Conservation (phyloP, 2,113 vertebrate species). For the Lethenteron reissneri region DNA sequence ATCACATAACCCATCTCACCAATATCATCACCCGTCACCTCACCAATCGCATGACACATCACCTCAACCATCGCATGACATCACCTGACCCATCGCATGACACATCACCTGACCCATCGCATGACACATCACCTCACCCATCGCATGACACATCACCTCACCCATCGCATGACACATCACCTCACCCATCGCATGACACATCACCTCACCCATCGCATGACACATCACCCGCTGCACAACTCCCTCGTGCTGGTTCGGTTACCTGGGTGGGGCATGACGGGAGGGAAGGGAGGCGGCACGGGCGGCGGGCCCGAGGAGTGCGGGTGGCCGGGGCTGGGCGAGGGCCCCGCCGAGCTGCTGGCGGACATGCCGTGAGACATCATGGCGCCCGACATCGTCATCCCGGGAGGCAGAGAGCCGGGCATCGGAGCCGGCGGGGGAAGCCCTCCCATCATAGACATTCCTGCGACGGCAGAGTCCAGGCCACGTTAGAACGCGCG, state of each 20-base stretch:
- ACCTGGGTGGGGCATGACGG: constrained; percentile 66
- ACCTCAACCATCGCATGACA: no score
- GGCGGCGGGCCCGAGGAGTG: constrained; percentile 30
- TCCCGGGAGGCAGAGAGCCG: constrained; percentile 48
- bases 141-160: no score
- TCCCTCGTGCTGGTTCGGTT: not conserved
- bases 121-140: no score
- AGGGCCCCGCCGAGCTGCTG: constrained; percentile 21
- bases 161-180: no score
- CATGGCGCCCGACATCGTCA: constrained; percentile 39
- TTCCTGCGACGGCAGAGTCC: not conserved
- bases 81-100: no score
- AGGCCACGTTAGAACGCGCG: not conserved
- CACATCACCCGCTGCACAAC: no score
- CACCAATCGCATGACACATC: no score
- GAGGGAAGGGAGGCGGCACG: constrained; percentile 58
- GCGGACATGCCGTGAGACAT: constrained; percentile 37
- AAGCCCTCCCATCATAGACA: constrained; percentile 25
- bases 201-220: no score
- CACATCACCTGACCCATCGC: no score
- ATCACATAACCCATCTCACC: no score
- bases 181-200: no score
- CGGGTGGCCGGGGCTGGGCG: constrained; percentile 25
- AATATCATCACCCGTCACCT: no score
- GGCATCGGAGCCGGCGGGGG: constrained; percentile 55